Conservation (phyloP, 2,797 vertebrate species). For the Margarornis squamiger region DNA sequence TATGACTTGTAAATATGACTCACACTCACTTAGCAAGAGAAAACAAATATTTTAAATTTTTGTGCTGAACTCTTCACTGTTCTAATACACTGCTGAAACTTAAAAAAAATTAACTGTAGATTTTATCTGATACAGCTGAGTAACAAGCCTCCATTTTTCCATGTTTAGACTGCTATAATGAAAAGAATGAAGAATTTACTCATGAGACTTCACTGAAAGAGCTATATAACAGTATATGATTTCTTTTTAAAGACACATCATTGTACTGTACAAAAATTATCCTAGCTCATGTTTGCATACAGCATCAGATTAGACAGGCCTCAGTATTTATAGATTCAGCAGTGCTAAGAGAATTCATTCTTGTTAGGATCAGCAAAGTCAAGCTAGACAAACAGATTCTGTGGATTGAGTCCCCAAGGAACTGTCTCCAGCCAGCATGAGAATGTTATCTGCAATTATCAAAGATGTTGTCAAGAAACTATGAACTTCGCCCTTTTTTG, state of each 20-base stretch:
- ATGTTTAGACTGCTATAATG: background rate
- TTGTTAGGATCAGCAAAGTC: slow-evolving; percentile 74
- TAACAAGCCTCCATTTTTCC: background rate
- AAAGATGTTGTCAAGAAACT: slow-evolving; percentile 81
- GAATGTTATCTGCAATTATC: slow-evolving; percentile 78
- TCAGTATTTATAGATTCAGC: slow-evolving; percentile 56
- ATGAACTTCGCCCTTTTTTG: slow-evolving; percentile 71
- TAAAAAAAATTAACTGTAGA: background rate
- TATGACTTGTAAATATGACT: background rate
- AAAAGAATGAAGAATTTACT: background rate
- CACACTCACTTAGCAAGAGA: background rate
- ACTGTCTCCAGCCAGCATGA: slow-evolving; percentile 12
- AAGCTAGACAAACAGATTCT: slow-evolving; percentile 72
- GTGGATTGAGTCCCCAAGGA: slow-evolving; percentile 69
- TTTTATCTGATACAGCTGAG: background rate
- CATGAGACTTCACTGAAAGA: background rate
- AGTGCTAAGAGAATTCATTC: slow-evolving; percentile 74
- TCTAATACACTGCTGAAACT: background rate
- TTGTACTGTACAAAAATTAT: background rate
- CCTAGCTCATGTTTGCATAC: background rate
- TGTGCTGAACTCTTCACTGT: background rate
- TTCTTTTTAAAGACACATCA: slow-evolving; percentile 13
- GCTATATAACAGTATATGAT: background rate
- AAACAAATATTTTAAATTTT: background rate
- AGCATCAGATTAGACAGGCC: background rate